Percentiles rank a stretch among this genome's conserved stretches.
Conservation (phyloP, 2,113 vertebrate genomes). For the Hyperoodon ampullatus region DNA sequence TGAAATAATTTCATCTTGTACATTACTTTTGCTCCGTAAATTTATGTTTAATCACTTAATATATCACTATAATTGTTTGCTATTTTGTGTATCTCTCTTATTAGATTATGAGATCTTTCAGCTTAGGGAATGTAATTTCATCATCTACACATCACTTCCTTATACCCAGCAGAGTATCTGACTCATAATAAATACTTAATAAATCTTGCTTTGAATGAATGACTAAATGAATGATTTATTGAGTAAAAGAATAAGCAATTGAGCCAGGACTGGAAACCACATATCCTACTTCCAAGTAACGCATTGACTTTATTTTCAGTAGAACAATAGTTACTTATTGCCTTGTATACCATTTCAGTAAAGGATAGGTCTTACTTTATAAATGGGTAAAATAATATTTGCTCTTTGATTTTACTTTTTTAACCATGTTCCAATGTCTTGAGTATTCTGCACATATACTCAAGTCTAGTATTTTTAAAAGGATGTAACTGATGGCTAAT, state of each 20-base stretch:
- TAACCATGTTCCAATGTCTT: not conserved
- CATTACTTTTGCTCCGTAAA: not conserved
- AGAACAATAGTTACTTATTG: not conserved
- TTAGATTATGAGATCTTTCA: not conserved
- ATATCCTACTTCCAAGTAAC: not conserved
- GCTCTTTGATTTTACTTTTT: conserved; percentile 8
- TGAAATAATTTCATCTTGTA: not conserved
- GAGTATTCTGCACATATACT: not conserved
- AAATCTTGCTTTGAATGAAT: conserved; percentile 43
- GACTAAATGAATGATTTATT: conserved; percentile 44
- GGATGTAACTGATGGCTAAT: not conserved
- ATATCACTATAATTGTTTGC: not conserved
- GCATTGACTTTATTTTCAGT: not conserved
- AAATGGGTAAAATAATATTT: not conserved
- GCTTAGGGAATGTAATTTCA: not conserved
- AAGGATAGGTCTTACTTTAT: conserved; percentile 12
- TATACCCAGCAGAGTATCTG: not conserved
- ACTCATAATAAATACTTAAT: conserved; percentile 39
- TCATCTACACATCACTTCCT: not conserved
- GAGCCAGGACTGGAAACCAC: not conserved
- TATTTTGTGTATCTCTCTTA: not conserved
- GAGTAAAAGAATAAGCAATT: conserved; percentile 12
- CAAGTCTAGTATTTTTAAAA: not conserved
- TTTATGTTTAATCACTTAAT: not conserved
- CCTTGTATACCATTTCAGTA: not conserved